phyloP scores from a whole-genome alignment of 2,113 vertebrate genomes.

The Ciconia stormi region DNA sequence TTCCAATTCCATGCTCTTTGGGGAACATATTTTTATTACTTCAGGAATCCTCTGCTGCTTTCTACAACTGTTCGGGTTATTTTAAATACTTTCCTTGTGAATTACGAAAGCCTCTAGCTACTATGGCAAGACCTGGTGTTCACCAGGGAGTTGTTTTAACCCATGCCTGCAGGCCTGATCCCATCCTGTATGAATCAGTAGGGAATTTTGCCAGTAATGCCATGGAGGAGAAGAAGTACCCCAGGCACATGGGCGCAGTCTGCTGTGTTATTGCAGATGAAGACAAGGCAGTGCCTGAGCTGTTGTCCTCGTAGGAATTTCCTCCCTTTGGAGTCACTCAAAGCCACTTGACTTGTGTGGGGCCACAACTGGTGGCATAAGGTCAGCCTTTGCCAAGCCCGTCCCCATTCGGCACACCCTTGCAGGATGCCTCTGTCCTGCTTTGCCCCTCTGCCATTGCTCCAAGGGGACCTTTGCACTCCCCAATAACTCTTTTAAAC shows the following conservation, averaged over 20 bases:
- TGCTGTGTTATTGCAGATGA: background rate
- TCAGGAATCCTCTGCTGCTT: conserved; percentile 30
- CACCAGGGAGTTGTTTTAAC: background rate
- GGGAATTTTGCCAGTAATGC: background rate
- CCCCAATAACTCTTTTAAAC: background rate
- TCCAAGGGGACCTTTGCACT: background rate
- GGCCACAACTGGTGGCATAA: too few species aligned
- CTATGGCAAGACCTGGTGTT: background rate
- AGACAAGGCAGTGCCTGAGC: background rate
- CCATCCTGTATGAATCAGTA: background rate
- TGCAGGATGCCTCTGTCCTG: background rate
- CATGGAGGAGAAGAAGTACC: background rate
- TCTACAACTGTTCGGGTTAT: background rate
- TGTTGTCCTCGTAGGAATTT: background rate
- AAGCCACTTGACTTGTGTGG: background rate
- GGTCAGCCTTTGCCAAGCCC: background rate
- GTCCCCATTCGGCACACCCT: accelerated
- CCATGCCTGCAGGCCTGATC: background rate
- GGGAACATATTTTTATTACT: conserved; percentile 39
- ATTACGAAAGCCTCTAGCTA: background rate
- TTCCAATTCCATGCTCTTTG: background rate
- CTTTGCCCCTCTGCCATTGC: background rate
- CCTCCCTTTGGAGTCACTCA: background rate
- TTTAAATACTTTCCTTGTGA: conserved; percentile 1
- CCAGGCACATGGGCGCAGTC: background rate